A percentile compares a stretch with the other conserved stretches of the same genome.
Conservation (phyloP, 1,140 invertebrate species). For the Heliconius himera region DNA sequence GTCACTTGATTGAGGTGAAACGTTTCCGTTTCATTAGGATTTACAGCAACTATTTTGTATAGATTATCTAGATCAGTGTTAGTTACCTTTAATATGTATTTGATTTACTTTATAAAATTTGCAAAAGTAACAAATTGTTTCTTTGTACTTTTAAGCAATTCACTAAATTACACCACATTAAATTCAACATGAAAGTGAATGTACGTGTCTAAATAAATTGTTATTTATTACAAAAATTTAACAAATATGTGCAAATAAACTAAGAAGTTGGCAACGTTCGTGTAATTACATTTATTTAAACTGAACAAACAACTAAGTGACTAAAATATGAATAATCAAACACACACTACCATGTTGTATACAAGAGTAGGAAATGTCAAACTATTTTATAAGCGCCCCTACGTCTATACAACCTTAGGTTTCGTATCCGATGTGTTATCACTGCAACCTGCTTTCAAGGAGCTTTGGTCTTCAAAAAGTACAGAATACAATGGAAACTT, state of each 20-base stretch:
- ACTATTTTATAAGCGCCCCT: constrained; percentile 49
- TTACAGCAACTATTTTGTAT: constrained; percentile 78
- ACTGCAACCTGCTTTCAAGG: constrained; percentile 16
- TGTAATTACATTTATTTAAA: constrained; percentile 77
- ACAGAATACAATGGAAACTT: constrained; percentile 22
- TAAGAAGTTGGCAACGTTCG: constrained; percentile 78
- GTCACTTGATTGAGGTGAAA: constrained; percentile 60
- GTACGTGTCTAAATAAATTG: constrained; percentile 77
- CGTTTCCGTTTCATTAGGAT: constrained; percentile 67
- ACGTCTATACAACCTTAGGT: constrained; percentile 56
- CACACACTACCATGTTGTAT: constrained; percentile 57
- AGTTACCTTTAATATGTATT: constrained; percentile 75
- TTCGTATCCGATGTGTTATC: constrained; percentile 23
- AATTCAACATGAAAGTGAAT: constrained; percentile 77
- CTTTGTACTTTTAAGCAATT: constrained; percentile 83
- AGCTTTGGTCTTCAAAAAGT: constrained; percentile 27
- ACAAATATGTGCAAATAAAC: constrained; percentile 82
- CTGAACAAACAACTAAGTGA: constrained; percentile 76
- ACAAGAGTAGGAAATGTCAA: constrained; percentile 49
- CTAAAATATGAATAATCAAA: constrained; percentile 80
- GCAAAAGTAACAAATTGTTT: constrained; percentile 83
- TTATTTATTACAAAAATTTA: constrained; percentile 79
- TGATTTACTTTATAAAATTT: constrained; percentile 82
- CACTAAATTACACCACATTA: constrained; percentile 82
- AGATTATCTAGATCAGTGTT: constrained; percentile 73